These are phyloP conservation scores for Limnothrissa miodon DNA, from an alignment of 2,113 vertebrate genomes.

Conservation along the genomic window DNA sequence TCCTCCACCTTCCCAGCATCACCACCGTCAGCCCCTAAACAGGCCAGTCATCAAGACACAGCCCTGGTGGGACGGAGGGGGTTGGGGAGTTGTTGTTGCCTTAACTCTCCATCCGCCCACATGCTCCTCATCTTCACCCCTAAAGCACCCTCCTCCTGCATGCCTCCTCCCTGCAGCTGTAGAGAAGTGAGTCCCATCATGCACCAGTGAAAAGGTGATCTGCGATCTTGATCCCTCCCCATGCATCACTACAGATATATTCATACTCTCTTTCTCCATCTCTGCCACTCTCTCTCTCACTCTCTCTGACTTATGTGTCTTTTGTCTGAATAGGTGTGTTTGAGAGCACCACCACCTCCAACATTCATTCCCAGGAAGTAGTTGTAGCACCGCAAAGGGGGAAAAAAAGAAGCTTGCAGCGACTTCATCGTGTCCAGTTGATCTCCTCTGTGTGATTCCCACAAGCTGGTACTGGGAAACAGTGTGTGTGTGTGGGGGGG, in stretches of 20 bases:
- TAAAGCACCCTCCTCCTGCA: background rate
- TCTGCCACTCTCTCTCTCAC: background rate
- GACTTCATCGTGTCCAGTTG: background rate
- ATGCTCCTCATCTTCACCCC: background rate
- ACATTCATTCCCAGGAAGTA: background rate
- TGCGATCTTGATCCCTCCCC: background rate
- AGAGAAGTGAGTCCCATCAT: background rate
- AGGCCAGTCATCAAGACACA: conserved; percentile 60
- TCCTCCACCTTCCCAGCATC: background rate
- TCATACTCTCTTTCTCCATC: background rate
- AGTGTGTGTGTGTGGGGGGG: background rate
- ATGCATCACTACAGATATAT: background rate
- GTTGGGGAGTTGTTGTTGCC: no score
- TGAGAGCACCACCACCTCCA: background rate
- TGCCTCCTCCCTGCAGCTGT: background rate
- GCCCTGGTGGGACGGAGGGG: background rate
- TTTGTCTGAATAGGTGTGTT: background rate
- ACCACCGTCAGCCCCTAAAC: conserved; percentile 37
- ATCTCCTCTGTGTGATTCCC: background rate
- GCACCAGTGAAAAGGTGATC: background rate
- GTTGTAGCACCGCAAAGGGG: background rate
- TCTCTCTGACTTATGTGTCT: background rate
- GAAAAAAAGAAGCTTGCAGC: background rate
- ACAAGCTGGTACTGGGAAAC: background rate
- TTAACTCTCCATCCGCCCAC: background rate